These are phyloP conservation scores for Pandemis corylana DNA, from an alignment of 2,888 invertebrate species.

Conservation along the genomic window DNA sequence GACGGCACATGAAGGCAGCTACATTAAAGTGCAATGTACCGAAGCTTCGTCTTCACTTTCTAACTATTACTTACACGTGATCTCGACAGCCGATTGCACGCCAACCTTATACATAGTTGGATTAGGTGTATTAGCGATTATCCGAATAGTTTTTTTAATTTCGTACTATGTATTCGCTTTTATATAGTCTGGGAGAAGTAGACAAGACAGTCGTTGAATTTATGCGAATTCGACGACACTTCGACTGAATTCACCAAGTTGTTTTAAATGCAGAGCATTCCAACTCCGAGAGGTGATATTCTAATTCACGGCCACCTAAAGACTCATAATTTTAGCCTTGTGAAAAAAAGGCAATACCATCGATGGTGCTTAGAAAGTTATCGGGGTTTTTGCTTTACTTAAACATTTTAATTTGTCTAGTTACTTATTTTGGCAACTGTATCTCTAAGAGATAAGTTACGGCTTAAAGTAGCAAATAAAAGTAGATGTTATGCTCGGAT, in stretches of 20 bases:
- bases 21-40: conserved; percentile 42
- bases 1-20: conserved; percentile 4
- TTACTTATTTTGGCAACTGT: too few species aligned
- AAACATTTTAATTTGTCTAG: too few species aligned
- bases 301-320: background rate
- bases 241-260: too few species aligned
- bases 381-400: too few species aligned
- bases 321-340: background rate
- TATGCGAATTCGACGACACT: background rate
- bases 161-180: background rate
- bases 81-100: conserved; percentile 34
- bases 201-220: background rate
- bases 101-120: conserved; percentile 14
- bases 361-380: too few species aligned
- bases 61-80: conserved; percentile 40
- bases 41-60: conserved; percentile 44
- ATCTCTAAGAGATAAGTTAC: conserved; percentile 2
- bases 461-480: conserved; percentile 15
- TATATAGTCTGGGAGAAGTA: background rate
- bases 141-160: background rate
- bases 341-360: background rate
- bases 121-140: conserved; percentile 20
- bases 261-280: too few species aligned
- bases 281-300: too few species aligned
- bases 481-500: conserved; percentile 59